Conservation (phyloP, 2,113 vertebrate genomes). For the Grantiella picta region DNA sequence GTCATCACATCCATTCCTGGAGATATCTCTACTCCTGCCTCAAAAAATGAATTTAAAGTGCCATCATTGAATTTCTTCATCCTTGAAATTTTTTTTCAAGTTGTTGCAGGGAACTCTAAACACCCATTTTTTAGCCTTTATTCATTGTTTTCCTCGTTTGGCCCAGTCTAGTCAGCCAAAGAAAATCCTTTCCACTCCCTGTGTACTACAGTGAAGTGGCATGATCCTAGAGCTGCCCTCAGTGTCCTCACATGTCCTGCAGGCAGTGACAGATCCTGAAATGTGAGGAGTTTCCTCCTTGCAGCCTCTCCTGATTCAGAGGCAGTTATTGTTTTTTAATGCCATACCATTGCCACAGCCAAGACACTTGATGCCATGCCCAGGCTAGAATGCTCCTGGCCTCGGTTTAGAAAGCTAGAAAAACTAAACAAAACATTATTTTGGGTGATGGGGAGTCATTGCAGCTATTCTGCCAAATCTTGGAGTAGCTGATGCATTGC, state of each 20-base stretch:
- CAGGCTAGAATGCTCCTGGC: not conserved
- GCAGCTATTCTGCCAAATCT: not conserved
- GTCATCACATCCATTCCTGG: not conserved
- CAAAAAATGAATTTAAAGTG: not conserved
- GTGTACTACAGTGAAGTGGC: not conserved
- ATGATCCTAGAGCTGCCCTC: not conserved
- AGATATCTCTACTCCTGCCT: not conserved
- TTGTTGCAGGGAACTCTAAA: not conserved
- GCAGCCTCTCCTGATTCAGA: not conserved
- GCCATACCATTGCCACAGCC: not conserved
- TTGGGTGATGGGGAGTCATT: not conserved
- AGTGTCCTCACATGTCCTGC: not conserved
- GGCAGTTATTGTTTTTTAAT: not conserved
- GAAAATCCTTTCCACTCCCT: not conserved
- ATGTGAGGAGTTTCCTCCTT: not conserved
- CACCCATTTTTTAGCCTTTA: not conserved
- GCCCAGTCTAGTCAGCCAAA: not conserved
- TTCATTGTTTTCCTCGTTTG: not conserved
- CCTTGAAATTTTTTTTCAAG: not conserved
- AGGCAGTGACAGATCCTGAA: not conserved
- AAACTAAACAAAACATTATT: not conserved
- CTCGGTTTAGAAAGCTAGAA: not conserved
- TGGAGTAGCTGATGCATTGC: not conserved
- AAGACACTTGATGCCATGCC: not conserved
- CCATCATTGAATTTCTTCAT: not conserved